These are phyloP conservation scores for Hofmannophila pseudospretella DNA, from an alignment of 2,888 invertebrate species.

Conservation along the genomic window DNA sequence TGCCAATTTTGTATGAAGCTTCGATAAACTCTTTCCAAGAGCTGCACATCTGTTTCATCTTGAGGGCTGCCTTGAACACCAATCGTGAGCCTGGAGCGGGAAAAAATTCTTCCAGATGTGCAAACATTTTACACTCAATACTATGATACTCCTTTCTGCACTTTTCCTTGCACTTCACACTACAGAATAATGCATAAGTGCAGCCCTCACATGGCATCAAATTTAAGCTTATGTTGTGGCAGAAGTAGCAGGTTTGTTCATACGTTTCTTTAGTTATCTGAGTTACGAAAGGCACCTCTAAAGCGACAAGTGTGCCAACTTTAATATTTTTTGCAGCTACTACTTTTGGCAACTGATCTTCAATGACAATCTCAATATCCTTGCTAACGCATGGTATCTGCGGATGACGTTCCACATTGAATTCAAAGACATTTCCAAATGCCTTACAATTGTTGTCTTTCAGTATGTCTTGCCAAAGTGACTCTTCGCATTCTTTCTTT, in stretches of 20 bases:
- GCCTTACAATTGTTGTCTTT: not conserved
- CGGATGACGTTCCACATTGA: not conserved
- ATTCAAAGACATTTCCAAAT: slow-evolving; percentile 1
- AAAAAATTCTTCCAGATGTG: not conserved
- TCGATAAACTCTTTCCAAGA: slow-evolving; percentile 8
- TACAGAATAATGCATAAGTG: slow-evolving; percentile 2
- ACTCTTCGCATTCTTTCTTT: slow-evolving; percentile 5
- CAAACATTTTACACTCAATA: slow-evolving; percentile 5
- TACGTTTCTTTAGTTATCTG: not conserved
- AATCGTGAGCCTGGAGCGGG: not conserved
- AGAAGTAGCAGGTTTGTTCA: slow-evolving; percentile 3
- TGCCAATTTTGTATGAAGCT: slow-evolving; percentile 4
- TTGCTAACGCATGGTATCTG: slow-evolving; percentile 6
- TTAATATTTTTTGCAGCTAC: slow-evolving; percentile 7
- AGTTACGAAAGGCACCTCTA: slow-evolving; percentile 4
- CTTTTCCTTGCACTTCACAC: not conserved
- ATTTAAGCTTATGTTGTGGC: slow-evolving; percentile 6
- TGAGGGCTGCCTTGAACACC: slow-evolving; percentile 1
- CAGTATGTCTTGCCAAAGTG: slow-evolving; percentile 1
- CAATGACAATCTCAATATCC: slow-evolving; percentile 3
- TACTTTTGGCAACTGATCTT: slow-evolving; percentile 3
- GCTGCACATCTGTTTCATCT: slow-evolving; percentile 2
- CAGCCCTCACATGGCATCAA: slow-evolving; percentile 3
- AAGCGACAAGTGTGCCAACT: slow-evolving; percentile 5
- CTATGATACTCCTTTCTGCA: slow-evolving; percentile 8